These are phyloP conservation scores for Lycorma delicatula DNA, from an alignment of 1,140 invertebrate species.

Conservation along the genomic window DNA sequence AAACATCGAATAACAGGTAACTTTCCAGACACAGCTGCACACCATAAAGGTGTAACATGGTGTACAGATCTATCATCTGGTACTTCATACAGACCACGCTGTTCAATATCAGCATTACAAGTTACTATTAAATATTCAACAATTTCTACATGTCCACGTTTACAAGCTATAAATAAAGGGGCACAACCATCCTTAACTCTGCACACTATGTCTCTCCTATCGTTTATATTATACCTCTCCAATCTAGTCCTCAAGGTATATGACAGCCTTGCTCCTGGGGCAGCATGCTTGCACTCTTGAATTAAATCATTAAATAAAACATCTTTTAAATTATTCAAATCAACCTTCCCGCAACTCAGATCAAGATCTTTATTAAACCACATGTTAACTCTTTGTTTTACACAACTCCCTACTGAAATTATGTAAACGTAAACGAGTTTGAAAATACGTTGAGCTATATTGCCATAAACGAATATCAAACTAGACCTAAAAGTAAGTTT, in stretches of 20 bases:
- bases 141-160: constrained; percentile 75
- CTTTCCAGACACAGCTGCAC: constrained; percentile 80
- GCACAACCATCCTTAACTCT: constrained; percentile 66
- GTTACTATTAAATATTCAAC: constrained; percentile 78
- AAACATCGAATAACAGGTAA: constrained; percentile 69
- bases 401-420: too few relatives aligned
- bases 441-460: too few relatives aligned
- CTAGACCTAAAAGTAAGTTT: too few relatives aligned
- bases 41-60: constrained; percentile 85
- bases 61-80: constrained; percentile 64
- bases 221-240: constrained; percentile 48
- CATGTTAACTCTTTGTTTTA: too few relatives aligned
- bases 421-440: too few relatives aligned
- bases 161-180: constrained; percentile 78
- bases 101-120: constrained; percentile 77
- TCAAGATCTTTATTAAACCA: too few relatives aligned
- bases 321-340: constrained; percentile 45
- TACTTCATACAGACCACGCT: constrained; percentile 67
- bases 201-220: constrained; percentile 53
- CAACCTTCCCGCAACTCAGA: constrained; percentile 36
- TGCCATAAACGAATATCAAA: too few relatives aligned
- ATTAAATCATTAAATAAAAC: constrained; percentile 55
- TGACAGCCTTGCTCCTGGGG: constrained; percentile 58
- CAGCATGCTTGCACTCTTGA: constrained; percentile 54
- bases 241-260: constrained; percentile 52